Percentiles rank a stretch among this genome's conserved stretches.
These are phyloP conservation scores for Leucania comma DNA, from an alignment of 2,888 invertebrate genomes.

Conservation along the genomic window DNA sequence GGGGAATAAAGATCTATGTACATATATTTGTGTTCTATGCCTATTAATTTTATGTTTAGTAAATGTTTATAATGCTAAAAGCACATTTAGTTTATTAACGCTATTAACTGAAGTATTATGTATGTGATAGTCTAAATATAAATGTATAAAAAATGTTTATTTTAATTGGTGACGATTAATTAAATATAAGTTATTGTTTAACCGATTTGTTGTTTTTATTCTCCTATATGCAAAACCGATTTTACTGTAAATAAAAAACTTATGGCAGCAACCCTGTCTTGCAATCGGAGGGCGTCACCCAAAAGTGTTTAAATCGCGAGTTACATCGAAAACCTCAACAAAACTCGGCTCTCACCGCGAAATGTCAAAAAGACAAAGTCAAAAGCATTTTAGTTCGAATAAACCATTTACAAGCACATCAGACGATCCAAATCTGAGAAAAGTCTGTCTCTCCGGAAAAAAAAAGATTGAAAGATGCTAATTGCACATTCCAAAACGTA, in stretches of 20 bases:
- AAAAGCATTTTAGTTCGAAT: too few relatives aligned
- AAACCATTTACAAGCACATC: too few relatives aligned
- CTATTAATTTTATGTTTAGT: constrained; percentile 16
- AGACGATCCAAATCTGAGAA: too few relatives aligned
- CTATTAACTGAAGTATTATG: constrained; percentile 77
- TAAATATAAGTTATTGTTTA: constrained; percentile 56
- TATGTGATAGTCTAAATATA: constrained; percentile 71
- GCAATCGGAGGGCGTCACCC: not conserved
- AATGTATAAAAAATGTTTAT: constrained; percentile 62
- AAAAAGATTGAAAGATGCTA: too few relatives aligned
- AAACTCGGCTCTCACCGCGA: too few relatives aligned
- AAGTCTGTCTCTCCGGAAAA: too few relatives aligned
- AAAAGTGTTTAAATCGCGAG: too few relatives aligned
- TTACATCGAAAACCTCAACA: too few relatives aligned
- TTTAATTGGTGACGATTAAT: constrained; percentile 55
- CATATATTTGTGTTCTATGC: constrained; percentile 14
- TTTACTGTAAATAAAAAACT: not conserved
- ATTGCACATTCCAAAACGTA: too few relatives aligned
- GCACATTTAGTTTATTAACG: constrained; percentile 51
- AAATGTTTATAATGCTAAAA: constrained; percentile 52
- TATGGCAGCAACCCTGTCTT: not conserved
- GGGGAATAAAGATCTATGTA: not conserved
- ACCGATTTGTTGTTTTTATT: constrained; percentile 26
- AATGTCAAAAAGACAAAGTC: too few relatives aligned
- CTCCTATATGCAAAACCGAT: not conserved